Evolutionary conservation across 2,113 vertebrate species (phyloP), one percentile per base, ranked within the genome.

Genomic region (Psilopsiagon aurifrons): DNA sequence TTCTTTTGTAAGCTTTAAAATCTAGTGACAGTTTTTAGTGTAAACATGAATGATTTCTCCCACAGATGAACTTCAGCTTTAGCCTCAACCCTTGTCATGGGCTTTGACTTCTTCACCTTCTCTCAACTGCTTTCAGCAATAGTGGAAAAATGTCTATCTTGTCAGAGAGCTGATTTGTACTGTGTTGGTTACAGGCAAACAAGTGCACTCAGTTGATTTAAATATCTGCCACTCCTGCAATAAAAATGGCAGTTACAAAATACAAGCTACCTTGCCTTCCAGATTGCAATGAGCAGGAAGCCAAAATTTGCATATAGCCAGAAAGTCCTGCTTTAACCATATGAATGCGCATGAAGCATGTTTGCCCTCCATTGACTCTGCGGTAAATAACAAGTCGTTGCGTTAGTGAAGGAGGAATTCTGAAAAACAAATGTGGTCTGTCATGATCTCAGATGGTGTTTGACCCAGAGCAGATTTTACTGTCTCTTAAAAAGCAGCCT

Each of bases 1-100:
- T 25, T 60, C 80, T 86, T 90, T 64, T 60, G 43, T 70, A 78
- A 64, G 47, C 46, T 89, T 92, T 78, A 68, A 95, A 86, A 60
- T 60, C 62, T 84, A 18, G 20, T 82, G 80, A 60, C 27, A 55
- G 10, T 78, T 91, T 86, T 78, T 75, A 47, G 28, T 43, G 57
- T 33, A 71, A 78, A 41, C 15, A 33, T 44, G 28, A 94, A 25
- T 31, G 35, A 55, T 84, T 91, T 82, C 33, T 89, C 37, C 55
- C 16, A n/a, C 17, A 39, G 51, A 57, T 2, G 1, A 81, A 84
- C 23, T 82, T 52, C 4, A 2, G 7, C 52, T 91, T 92, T 91
- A 47, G 57, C 18, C 52, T 68, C 22, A 83, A 77, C 51, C 9
- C 10, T 78, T 70, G 31, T 33, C 44, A 60, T 82, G 35, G 41